Evolutionary conservation across 2,113 vertebrate species (phyloP).

Genomic region (Chinchilla lanigera): DNA sequence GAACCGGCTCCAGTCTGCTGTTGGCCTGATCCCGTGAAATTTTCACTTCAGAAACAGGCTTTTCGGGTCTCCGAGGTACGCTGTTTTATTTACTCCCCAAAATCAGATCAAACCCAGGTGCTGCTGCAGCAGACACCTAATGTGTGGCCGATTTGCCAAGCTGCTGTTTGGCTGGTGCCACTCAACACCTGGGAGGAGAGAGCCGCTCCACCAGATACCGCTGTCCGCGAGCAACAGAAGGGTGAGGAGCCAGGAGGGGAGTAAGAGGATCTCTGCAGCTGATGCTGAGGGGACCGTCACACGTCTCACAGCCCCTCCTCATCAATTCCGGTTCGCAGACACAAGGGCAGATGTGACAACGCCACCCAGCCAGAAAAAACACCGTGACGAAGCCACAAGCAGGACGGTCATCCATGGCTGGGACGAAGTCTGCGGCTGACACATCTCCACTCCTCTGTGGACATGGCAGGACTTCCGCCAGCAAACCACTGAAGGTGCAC

Average conservation of each 20-base stretch:
- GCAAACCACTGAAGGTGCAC: fast-evolving
- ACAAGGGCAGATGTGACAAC: neutral
- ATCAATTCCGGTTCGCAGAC: fast-evolving
- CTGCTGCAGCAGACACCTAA: neutral
- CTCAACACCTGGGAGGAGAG: neutral
- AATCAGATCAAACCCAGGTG: neutral
- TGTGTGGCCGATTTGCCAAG: fast-evolving
- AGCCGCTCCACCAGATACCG: no score
- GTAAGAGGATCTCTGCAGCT: fast-evolving
- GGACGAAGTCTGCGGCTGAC: neutral
- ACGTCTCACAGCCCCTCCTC: fast-evolving
- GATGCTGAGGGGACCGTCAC: fast-evolving
- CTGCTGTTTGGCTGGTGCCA: no score
- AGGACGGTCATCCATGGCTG: fast-evolving
- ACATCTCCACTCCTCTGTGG: fast-evolving
- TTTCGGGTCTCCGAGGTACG: neutral
- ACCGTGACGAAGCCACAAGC: neutral
- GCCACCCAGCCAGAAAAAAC: neutral
- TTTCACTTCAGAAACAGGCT: neutral
- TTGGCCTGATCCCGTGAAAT: neutral
- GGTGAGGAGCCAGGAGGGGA: fast-evolving
- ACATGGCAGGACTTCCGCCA: fast-evolving
- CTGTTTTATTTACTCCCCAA: neutral
- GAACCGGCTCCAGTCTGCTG: no score
- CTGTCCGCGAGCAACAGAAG: no score